Evolutionary conservation across 2,113 vertebrate genomes (phyloP).

Genomic region (Hepsetus odoe): DNA sequence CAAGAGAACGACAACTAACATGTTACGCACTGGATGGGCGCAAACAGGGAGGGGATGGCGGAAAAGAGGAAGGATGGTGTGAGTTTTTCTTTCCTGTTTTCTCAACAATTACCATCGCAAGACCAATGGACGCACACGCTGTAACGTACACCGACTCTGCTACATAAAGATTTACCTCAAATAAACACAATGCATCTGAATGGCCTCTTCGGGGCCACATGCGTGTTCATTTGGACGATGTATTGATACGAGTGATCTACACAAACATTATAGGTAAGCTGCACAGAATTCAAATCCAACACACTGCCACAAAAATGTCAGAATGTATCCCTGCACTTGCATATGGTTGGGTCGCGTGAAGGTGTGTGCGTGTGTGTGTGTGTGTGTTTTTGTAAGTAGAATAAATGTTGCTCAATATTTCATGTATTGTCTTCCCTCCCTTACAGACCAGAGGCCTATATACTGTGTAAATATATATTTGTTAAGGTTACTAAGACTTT

Average conservation of each 20-base stretch:
- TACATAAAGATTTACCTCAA: slow-evolving; percentile 71
- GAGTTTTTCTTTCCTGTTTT: slow-evolving; percentile 69
- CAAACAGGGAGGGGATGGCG: slow-evolving; percentile 62
- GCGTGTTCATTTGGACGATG: slow-evolving; percentile 63
- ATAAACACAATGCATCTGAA: slow-evolving; percentile 75
- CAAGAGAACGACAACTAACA: slow-evolving; percentile 70
- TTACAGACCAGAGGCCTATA: slow-evolving; percentile 42
- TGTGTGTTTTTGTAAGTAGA: slow-evolving; percentile 44
- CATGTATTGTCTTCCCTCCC: slow-evolving; percentile 63
- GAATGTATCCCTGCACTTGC: slow-evolving; percentile 73
- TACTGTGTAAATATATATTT: slow-evolving; percentile 75
- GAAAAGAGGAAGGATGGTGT: slow-evolving; percentile 46
- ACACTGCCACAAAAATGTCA: slow-evolving; percentile 69
- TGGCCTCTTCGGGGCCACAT: slow-evolving; percentile 68
- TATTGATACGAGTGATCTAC: slow-evolving; percentile 63
- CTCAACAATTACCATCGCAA: slow-evolving; percentile 70
- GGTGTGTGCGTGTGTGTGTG: neutral
- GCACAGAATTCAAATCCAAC: slow-evolving; percentile 65
- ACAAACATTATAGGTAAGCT: slow-evolving; percentile 59
- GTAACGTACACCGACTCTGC: slow-evolving; percentile 69
- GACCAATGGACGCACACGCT: slow-evolving; percentile 60
- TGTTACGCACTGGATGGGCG: slow-evolving; percentile 64
- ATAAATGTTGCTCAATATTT: slow-evolving; percentile 63
- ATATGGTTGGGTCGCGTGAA: slow-evolving; percentile 44
- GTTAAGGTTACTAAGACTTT: slow-evolving; percentile 69